phyloP scores from a whole-genome alignment of 2,113 vertebrate species.

The Thryonomys swinderianus region DNA sequence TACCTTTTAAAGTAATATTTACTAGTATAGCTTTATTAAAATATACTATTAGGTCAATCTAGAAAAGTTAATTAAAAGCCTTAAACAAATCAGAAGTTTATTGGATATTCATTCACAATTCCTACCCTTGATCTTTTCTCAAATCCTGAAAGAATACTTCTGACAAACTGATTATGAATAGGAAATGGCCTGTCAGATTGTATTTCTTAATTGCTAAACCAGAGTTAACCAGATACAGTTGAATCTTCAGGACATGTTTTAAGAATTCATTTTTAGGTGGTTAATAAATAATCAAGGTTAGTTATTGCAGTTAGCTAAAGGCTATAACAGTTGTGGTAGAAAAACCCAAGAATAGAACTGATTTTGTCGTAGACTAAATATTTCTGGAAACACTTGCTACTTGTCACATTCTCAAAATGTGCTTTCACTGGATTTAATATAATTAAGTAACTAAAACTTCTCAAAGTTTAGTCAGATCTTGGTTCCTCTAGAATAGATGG shows the following conservation, averaged over 20 bases:
- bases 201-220: conserved; percentile 38
- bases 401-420: conserved; percentile 56
- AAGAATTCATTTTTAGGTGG: conserved; percentile 43
- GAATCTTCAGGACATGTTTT: conserved; percentile 15
- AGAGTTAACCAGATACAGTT: conserved; percentile 12
- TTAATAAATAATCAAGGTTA: conserved; percentile 52
- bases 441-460: conserved; percentile 51
- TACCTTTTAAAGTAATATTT: conserved; percentile 34
- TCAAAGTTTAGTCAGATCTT: not conserved
- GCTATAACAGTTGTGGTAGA: not conserved
- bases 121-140: conserved; percentile 36
- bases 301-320: conserved; percentile 24
- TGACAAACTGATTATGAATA: not conserved
- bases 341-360: conserved; percentile 39
- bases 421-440: conserved; percentile 39
- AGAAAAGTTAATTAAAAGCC: conserved; percentile 34
- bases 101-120: conserved; percentile 47
- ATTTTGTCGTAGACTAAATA: conserved; percentile 61
- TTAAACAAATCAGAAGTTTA: conserved; percentile 15
- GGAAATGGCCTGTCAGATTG: not conserved
- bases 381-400: conserved; percentile 67
- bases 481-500: not conserved
- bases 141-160: not conserved
- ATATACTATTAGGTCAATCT: not conserved
- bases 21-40: not conserved